phyloP scores from a whole-genome alignment of 2,888 invertebrate species.

The Polydrusus pterygomalis region DNA sequence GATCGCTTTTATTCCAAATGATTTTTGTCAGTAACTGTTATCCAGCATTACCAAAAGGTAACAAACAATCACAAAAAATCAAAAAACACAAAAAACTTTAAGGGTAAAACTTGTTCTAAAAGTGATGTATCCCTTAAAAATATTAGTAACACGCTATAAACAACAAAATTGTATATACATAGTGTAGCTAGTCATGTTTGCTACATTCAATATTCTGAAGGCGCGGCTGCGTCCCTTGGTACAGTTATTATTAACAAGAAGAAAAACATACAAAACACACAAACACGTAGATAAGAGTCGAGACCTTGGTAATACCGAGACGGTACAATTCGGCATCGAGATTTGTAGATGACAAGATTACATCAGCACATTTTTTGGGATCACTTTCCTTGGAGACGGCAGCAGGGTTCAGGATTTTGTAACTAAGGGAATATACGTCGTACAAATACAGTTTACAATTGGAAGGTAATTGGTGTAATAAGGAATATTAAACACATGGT shows the following conservation, averaged over 20 bases:
- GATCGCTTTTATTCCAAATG: too few relatives aligned
- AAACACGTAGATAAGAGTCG: slow-evolving; percentile 31
- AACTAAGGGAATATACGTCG: slow-evolving; percentile 79
- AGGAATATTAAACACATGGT: background rate
- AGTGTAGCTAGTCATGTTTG: slow-evolving; percentile 24
- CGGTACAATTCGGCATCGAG: slow-evolving; percentile 95
- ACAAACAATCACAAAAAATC: slow-evolving; percentile 4
- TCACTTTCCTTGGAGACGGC: slow-evolving; percentile 85
- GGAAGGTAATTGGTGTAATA: background rate
- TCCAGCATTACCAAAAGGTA: background rate
- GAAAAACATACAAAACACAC: slow-evolving; percentile 7
- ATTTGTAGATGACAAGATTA: slow-evolving; percentile 87
- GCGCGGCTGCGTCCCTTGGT: background rate
- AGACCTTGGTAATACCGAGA: slow-evolving; percentile 97
- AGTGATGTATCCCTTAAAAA: slow-evolving; percentile 13
- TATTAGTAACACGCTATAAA: background rate
- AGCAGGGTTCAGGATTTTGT: slow-evolving; percentile 98
- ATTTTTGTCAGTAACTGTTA: background rate
- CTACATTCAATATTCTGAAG: slow-evolving; percentile 22
- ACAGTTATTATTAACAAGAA: slow-evolving; percentile 27
- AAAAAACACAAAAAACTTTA: background rate
- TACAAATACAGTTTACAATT: slow-evolving; percentile 32
- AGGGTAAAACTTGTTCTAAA: slow-evolving; percentile 4
- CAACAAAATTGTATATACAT: background rate
- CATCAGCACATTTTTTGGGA: slow-evolving; percentile 87